phyloP scores from a whole-genome alignment of 2,888 invertebrate species.

The Tolmerus cingulatus region DNA sequence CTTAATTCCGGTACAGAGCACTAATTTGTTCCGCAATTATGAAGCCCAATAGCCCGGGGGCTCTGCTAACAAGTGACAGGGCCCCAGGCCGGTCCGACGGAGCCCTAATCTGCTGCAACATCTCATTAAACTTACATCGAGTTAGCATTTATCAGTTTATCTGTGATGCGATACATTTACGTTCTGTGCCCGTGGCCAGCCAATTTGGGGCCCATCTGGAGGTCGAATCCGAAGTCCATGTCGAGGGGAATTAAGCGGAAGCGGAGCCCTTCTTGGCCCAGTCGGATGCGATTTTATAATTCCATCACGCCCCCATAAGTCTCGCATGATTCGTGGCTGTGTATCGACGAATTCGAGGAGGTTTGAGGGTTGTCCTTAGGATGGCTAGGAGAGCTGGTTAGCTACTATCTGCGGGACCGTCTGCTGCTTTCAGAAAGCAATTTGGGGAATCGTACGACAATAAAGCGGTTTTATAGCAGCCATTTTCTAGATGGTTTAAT shows the following conservation, averaged over 20 bases:
- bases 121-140: slow-evolving; percentile 26
- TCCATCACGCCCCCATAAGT: slow-evolving; percentile 40
- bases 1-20: background rate
- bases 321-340: slow-evolving; percentile 14
- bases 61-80: background rate
- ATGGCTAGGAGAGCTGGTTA: background rate
- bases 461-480: slow-evolving; percentile 49
- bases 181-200: background rate
- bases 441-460: slow-evolving; percentile 47
- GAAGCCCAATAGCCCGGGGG: background rate
- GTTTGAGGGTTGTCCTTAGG: background rate
- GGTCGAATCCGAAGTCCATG: background rate
- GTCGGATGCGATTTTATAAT: slow-evolving; percentile 46
- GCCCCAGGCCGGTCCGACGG: background rate
- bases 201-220: background rate
- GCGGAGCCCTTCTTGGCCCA: background rate
- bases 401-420: slow-evolving; percentile 26
- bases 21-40: slow-evolving; percentile 11
- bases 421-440: slow-evolving; percentile 38
- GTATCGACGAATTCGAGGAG: background rate
- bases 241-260: background rate
- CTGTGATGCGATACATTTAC: background rate
- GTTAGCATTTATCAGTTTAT: slow-evolving; percentile 5
- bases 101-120: slow-evolving; percentile 10
- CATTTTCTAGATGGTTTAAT: slow-evolving; percentile 50